phyloP scores from a whole-genome alignment of 2,113 vertebrate species.

The Stigmatopora nigra region DNA sequence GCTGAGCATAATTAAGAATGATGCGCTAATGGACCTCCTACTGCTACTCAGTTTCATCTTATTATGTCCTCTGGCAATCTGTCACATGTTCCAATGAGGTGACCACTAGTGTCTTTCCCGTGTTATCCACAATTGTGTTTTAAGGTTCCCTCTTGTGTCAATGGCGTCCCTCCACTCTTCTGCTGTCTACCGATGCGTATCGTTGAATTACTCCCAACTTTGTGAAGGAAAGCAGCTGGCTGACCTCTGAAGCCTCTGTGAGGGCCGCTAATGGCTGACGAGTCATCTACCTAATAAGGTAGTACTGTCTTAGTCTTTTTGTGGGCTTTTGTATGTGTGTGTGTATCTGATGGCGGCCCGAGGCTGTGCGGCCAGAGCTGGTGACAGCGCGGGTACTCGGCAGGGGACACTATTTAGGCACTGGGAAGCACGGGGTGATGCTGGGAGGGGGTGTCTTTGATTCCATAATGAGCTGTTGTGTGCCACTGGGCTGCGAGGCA shows the following conservation, averaged over 20 bases:
- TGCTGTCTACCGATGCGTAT: slow-evolving; percentile 35
- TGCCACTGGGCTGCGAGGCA: slow-evolving; percentile 55
- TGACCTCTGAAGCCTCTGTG: slow-evolving; percentile 47
- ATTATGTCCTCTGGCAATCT: background rate
- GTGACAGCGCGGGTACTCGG: slow-evolving; percentile 58
- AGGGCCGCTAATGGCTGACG: slow-evolving; percentile 48
- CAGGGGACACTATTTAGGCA: slow-evolving; percentile 61
- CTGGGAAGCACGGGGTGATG: slow-evolving; percentile 30
- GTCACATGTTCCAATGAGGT: slow-evolving; percentile 6
- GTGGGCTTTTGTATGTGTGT: slow-evolving; percentile 49
- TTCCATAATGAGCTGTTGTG: slow-evolving; percentile 67
- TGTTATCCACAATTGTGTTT: slow-evolving; percentile 17
- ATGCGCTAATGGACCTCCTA: slow-evolving; percentile 1
- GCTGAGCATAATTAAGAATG: slow-evolving; percentile 15
- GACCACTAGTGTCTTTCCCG: slow-evolving; percentile 8
- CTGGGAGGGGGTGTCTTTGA: slow-evolving; percentile 38
- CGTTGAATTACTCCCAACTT: slow-evolving; percentile 48
- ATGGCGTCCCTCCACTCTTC: slow-evolving; percentile 19
- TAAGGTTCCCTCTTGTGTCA: slow-evolving; percentile 4
- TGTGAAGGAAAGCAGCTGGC: slow-evolving; percentile 53
- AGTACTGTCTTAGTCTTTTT: slow-evolving; percentile 31
- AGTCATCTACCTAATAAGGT: slow-evolving; percentile 47
- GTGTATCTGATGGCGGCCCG: slow-evolving; percentile 39
- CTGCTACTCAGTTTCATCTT: slow-evolving; percentile 8
- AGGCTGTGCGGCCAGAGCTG: slow-evolving; percentile 45